Base-by-base conservation (phyloP, 1,140 invertebrate genomes). In the Micrasema longulum region DNA sequence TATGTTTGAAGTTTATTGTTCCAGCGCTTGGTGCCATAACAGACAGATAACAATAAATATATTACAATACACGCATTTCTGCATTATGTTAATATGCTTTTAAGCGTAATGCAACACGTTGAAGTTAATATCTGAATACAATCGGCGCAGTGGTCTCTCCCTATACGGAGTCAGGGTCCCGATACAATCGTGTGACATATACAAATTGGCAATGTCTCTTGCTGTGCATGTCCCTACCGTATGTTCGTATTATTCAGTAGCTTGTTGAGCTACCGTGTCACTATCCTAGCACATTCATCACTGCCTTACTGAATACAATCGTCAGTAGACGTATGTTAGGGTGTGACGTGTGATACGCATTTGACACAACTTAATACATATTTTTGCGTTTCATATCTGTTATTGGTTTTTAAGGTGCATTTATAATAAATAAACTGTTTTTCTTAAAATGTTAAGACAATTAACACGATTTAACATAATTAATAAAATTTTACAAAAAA, bases 121-220 rank as follows among this genome's bases (percentile, higher is more conserved):
- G 11, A 3, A 2, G 18, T 60, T 18, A 60, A 38, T 60, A 38
- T 60, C 35, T 10, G 36, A 41, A 41, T 22, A 38, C 18, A 22
- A 60, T 60, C 55, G 36, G 55, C 35, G 55, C 35, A 55, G 52
- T 18, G 55, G 55, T 41, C 35, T 35, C 31, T 9, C 55, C n/a
- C 36, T 14, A 14, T 41, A 60, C 16, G 55, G 55, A 60, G 63
- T 14, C 47, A 35, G 45, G 35, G 2, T 11, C 11, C 45, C 23
- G 72, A 74, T 74, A 74, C 50, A 18, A 70, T 74, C 72, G 68
- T 48, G 72, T 55, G 72, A 70, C 72, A 70, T 67, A 36, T 66
- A 74, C 72, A 74, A 74, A 74, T 74, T 70, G 68, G 60, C 60
- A 53, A 45, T 48, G 55, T 36, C 64, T 36, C 63, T 26, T 18